Evolutionary conservation across 2,888 invertebrate genomes (phyloP), one percentile per base, ranked within the genome.

Genomic region (Chymomyza procnemis): DNA sequence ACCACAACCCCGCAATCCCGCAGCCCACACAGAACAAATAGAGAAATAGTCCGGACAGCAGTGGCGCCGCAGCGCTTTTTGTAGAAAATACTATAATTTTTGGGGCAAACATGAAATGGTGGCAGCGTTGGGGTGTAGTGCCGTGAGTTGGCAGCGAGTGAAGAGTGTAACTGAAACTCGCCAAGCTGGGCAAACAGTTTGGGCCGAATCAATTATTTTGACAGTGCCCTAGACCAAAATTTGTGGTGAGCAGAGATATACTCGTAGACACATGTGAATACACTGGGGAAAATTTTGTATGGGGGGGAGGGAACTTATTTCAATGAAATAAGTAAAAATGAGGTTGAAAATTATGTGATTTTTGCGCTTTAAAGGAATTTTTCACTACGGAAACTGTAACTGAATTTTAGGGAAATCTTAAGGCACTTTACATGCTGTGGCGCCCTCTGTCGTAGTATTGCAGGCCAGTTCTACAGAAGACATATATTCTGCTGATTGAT

Each of bases 241-340:
- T 34, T 34, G 34, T 34, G 34, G 34, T 34, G 12, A 34, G 34
- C 34, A 34, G 34, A 41, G 12, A 12, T 41, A 3, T 12, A 12
- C 34, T 41, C 12, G 12, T 12, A 41, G 66, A 66, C 69, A 73
- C 71, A 80, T 82, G 75, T 81, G 62, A 73, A 84, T 76, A 19
- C n/a, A 48, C 19, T 46, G n/a, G 0, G 12, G 22, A 6, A 26
- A 26, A 26, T 26, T 26, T 26, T 4, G 26, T 26, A 1, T 4
- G 26, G 1, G 6, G 26, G n/a, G n/a, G n/a, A n/a, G n/a, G n/a
- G n/a, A n/a, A n/a, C n/a, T n/a, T n/a, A n/a, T n/a, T n/a, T n/a
- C n/a, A n/a, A n/a, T n/a, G n/a, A n/a, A n/a, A n/a, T n/a, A n/a
- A n/a, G n/a, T n/a, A n/a, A n/a, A n/a, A n/a, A n/a, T n/a, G n/a